Evolutionary conservation across 2,113 vertebrate species (phyloP).

Genomic region (Barbus barbus): DNA sequence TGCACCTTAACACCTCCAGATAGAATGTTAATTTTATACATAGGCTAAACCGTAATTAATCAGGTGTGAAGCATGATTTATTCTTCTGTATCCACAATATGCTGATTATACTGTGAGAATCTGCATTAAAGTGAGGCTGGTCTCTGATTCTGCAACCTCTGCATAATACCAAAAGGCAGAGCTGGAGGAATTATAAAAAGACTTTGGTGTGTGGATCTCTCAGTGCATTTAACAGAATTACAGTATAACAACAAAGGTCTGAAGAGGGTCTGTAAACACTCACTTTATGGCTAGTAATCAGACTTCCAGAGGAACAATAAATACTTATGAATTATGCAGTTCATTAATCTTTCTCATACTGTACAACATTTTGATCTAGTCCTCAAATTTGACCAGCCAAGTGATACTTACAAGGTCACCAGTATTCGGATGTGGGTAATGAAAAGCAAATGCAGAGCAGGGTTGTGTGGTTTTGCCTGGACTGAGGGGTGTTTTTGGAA

Average conservation of each 20-base stretch:
- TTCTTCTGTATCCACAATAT: no score
- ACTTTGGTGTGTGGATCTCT: neutral
- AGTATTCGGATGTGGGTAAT: no score
- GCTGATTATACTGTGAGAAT: neutral
- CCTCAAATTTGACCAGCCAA: no score
- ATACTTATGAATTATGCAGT: neutral
- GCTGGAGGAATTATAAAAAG: neutral
- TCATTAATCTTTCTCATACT: neutral
- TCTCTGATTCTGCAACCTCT: conserved; percentile 5
- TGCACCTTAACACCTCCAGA: no score
- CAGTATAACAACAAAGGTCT: neutral
- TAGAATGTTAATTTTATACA: no score
- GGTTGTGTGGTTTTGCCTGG: no score
- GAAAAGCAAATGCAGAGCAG: no score
- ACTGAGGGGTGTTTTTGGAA: no score
- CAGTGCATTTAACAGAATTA: neutral
- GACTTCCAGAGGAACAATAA: neutral
- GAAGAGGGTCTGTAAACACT: neutral
- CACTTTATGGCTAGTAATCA: neutral
- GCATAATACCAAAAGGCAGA: neutral
- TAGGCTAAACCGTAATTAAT: no score
- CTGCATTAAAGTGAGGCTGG: neutral
- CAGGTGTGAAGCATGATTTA: no score
- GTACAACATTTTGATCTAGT: neutral
- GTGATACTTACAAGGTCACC: no score